Percentiles rank a stretch among this genome's conserved stretches.
Conservation (phyloP, 30 jellyfish, hydroid and myxozoan species). For the Aurelia aurita complex sp. Pacific region DNA sequence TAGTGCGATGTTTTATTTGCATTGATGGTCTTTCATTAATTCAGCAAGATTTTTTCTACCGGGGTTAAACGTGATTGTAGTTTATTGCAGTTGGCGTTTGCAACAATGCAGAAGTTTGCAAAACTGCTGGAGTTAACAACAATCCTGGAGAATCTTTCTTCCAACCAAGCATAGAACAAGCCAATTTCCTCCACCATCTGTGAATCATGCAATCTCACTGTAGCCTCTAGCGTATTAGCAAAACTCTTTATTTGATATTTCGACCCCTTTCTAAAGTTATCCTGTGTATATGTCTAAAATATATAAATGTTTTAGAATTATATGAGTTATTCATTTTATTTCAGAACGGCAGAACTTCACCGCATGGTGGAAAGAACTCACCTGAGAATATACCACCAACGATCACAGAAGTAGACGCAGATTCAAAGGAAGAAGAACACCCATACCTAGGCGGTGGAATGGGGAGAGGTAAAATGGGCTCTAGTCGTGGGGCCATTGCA, state of each 20-base stretch:
- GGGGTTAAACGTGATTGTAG: no score
- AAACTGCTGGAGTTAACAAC: no score
- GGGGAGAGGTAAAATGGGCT: constrained; percentile 69
- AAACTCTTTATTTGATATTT: neutral
- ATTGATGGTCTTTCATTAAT: no score
- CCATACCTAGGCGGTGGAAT: constrained; percentile 70
- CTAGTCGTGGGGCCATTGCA: constrained; percentile 79
- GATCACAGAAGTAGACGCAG: constrained; percentile 87
- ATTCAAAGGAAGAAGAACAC: constrained; percentile 47
- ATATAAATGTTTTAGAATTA: neutral
- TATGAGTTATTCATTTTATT: neutral
- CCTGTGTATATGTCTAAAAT: neutral
- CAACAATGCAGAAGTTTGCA: no score
- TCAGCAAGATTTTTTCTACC: no score
- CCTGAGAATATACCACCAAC: constrained; percentile 95
- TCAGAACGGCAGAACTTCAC: constrained; percentile 88
- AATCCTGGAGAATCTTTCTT: no score
- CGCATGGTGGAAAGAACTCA: constrained; percentile 75
- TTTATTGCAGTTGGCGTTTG: no score
- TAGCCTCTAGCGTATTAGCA: no score
- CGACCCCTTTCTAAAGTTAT: neutral
- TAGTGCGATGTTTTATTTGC: no score
- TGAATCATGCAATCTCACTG: no score
- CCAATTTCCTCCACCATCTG: no score
- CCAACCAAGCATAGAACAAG: no score